These are phyloP conservation scores for Zhengitettix transpicula DNA, from an alignment of 2,888 invertebrate species.

Conservation along the genomic window DNA sequence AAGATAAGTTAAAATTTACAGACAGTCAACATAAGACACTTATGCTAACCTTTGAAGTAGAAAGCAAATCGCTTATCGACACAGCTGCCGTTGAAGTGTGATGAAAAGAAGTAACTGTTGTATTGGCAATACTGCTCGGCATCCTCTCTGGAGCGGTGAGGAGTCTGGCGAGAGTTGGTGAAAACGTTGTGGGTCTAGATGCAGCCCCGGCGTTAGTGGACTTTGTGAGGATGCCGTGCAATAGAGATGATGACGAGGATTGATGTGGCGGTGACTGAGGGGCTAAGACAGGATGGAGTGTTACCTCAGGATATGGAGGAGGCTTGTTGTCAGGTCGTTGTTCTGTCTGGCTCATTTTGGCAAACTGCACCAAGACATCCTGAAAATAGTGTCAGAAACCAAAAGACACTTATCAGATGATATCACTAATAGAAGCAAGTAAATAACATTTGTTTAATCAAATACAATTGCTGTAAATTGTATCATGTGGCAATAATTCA, in stretches of 20 bases:
- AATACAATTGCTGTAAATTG: no score
- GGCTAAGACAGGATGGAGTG: conserved; percentile 51
- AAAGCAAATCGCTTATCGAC: conserved; percentile 31
- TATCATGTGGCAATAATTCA: no score
- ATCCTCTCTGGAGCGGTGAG: conserved; percentile 43
- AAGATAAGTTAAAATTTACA: no score
- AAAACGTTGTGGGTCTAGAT: conserved; percentile 39
- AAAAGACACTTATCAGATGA: no score
- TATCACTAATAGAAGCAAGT: no score
- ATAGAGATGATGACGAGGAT: conserved; percentile 40
- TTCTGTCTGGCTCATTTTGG: conserved; percentile 40
- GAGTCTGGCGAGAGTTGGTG: conserved; percentile 64
- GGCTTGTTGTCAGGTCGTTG: no score
- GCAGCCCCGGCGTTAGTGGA: not conserved
- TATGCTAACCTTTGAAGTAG: conserved; percentile 34
- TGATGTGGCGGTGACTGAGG: conserved; percentile 19
- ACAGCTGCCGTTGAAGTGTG: conserved; percentile 18
- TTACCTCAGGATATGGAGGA: conserved; percentile 62
- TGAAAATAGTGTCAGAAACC: no score
- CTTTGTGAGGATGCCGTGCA: conserved; percentile 55
- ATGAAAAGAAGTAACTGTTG: conserved; percentile 11
- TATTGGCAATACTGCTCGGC: conserved; percentile 5
- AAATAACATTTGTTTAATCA: no score
- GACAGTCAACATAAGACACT: no score
- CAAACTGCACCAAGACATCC: conserved; percentile 59